Evolutionary conservation across 2,888 invertebrate species (phyloP).

Genomic region (Caenorhabditis sp.): DNA sequence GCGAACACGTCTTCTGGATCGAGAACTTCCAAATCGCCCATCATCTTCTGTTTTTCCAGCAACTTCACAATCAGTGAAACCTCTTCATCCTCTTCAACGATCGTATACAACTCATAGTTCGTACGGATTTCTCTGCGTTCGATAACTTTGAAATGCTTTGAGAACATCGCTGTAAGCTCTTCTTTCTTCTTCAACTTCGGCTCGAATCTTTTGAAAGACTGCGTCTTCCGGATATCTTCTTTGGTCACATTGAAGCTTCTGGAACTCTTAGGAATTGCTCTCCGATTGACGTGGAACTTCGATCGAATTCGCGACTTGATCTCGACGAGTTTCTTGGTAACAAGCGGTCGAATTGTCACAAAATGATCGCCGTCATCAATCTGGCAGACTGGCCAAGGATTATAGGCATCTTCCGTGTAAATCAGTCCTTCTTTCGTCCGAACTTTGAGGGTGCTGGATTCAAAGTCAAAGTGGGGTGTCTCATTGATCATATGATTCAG

Average conservation of each 20-base stretch:
- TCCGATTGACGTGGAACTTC: constrained; percentile 13
- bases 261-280: background rate
- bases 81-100: constrained; percentile 33
- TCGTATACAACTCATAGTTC: constrained; percentile 3
- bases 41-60: background rate
- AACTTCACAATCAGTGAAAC: background rate
- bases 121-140: constrained; percentile 7
- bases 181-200: constrained; percentile 21
- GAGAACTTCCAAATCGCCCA: background rate
- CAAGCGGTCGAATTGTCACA: constrained; percentile 48
- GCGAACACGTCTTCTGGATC: constrained; percentile 26
- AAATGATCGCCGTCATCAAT: constrained; percentile 24
- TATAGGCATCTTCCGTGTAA: constrained; percentile 28
- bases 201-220: constrained; percentile 40
- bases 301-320: constrained; percentile 40
- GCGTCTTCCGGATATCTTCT: constrained; percentile 22
- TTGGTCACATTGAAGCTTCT: constrained; percentile 13
- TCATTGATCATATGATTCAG: constrained; percentile 41
- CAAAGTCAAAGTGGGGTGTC: constrained; percentile 17
- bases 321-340: constrained; percentile 18
- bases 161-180: constrained; percentile 25
- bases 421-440: constrained; percentile 7
- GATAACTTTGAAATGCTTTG: constrained; percentile 39
- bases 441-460: constrained; percentile 13
- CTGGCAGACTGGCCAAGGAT: constrained; percentile 42